Base-by-base conservation (phyloP, 2,797 vertebrate genomes). In the Hippoglossus hippoglossus region DNA sequence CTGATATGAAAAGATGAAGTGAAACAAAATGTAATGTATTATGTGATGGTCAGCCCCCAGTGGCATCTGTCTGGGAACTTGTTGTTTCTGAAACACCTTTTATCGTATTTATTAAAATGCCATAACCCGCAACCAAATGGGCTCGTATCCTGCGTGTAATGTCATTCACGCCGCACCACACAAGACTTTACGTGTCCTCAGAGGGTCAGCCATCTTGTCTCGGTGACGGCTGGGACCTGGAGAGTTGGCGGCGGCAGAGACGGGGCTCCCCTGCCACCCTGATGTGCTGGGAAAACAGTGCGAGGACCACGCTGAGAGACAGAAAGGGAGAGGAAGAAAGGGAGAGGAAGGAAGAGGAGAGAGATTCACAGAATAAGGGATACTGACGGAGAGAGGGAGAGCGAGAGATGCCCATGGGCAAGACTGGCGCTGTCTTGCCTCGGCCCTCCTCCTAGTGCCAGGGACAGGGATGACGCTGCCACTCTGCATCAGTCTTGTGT, bases 401-500 rank as follows among this genome's bases (percentile, higher is more conserved):
- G 79, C 80, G 69, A 80, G 73, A 77, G 63, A 86, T 83, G 83
- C 77, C 82, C 79, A 87, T 90, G 68, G 91, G 92, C 92, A 84
- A 88, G 75, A 82, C 76, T 83, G 79, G 70, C 56, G 83, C 94
- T 89, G 87, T 93, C 89, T 91, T 90, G 91, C 94, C 67, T 51
- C 51, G 79, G 72, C 78, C 92, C 91, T 95, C 88, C 91, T 92
- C 79, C 88, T 84, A 74, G 88, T 91, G 90, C 87, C 91, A 91
- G 83, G 84, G 85, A 88, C 85, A 88, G 89, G 85, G 89, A 92
- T 83, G 90, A 93, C 67, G 82, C 87, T 89, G 84, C 88, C 92
- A 92, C 93, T 94, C 93, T 87, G 91, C 90, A 94, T 93, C 81
- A 79, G 89, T 89, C 87, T 93, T 94, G 91, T 94, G 94, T 81